Evolutionary conservation across 2,113 vertebrate genomes (phyloP), one percentile per base, ranked within the genome.

Genomic region (Butorides virescens): DNA sequence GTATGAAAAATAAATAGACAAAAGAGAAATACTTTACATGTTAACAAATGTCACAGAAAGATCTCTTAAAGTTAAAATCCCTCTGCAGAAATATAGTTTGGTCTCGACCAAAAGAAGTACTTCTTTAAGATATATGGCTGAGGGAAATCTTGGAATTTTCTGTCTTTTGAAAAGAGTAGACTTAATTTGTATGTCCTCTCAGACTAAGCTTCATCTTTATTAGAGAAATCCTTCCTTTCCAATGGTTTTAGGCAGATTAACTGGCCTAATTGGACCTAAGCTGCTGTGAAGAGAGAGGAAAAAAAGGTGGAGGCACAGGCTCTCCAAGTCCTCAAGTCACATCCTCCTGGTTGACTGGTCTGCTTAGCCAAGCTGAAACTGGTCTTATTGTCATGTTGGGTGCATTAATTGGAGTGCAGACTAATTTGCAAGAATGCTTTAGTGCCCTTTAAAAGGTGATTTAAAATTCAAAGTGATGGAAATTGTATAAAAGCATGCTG

Each of bases 391-490:
- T 99, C 99, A 99, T 98, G 98, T 99, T 99, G 98, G 98, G 98
- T 98, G 98, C 98, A 98, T 99, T 99, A 99, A 99, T 99, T 99
- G 99, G 99, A 98, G 98, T 98, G 98, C 98, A 98, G 98, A 98
- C 99, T 99, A 99, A 99, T 99, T 99, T 99, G 98, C 98, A 98
- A 98, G 98, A 99, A 99, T 98, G 98, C 98, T 99, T 99, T 98
- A 96, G 98, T 99, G 98, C 98, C 98, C 98, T 99, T 99, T 99
- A 99, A 99, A 99, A 98, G 98, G 98, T 98, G 98, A 99, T 99
- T 99, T 99, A 99, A 99, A 99, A 99, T 99, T 99, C 98, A 99
- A 99, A 99, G 98, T 98, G 98, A 99, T 98, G 98, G 98, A 99
- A 99, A 99, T 99, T 98, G 98, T 98, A 98, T 98, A 98, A 98